Conservation (phyloP, 2,888 invertebrate genomes). For the Agonopterix alstromeriana region DNA sequence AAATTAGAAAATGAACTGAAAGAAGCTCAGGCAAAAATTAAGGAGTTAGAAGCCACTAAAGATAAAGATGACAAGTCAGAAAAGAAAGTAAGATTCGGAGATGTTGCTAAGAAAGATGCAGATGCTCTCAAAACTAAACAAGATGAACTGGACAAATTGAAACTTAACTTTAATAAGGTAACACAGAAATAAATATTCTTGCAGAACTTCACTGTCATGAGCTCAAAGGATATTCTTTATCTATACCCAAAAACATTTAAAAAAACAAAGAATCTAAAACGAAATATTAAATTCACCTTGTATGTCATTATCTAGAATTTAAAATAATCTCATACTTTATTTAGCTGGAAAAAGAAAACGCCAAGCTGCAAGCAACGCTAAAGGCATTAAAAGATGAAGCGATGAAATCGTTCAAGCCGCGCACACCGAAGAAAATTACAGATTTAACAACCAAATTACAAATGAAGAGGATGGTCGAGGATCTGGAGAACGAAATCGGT, state of each 20-base stretch:
- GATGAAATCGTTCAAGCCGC: conserved; percentile 80
- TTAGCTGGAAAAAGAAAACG: conserved; percentile 80
- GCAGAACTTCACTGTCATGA: background rate
- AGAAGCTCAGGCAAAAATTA: conserved; percentile 76
- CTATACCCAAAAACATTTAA: conserved; percentile 1
- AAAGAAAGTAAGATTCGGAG: conserved; percentile 69
- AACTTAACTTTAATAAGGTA: conserved; percentile 68
- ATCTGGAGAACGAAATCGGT: conserved; percentile 91
- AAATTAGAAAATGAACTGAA: conserved; percentile 79
- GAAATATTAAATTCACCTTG: background rate
- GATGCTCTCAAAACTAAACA: conserved; percentile 61
- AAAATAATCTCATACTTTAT: conserved; percentile 3
- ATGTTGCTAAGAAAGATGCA: conserved; percentile 55
- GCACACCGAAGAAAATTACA: conserved; percentile 84
- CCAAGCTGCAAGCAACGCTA: conserved; percentile 79
- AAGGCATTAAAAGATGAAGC: conserved; percentile 81
- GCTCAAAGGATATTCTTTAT: too few relatives aligned
- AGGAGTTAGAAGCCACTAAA: conserved; percentile 66
- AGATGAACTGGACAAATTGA: conserved; percentile 74
- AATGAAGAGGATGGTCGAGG: conserved; percentile 89
- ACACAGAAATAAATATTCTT: background rate
- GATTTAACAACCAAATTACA: conserved; percentile 84
- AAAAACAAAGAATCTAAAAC: background rate
- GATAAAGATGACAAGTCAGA: conserved; percentile 69
- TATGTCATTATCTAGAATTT: background rate